A percentile compares a stretch with the other conserved stretches of the same genome.
phyloP scores from a whole-genome alignment of 2,113 vertebrate genomes.

The Narcine bancroftii region DNA sequence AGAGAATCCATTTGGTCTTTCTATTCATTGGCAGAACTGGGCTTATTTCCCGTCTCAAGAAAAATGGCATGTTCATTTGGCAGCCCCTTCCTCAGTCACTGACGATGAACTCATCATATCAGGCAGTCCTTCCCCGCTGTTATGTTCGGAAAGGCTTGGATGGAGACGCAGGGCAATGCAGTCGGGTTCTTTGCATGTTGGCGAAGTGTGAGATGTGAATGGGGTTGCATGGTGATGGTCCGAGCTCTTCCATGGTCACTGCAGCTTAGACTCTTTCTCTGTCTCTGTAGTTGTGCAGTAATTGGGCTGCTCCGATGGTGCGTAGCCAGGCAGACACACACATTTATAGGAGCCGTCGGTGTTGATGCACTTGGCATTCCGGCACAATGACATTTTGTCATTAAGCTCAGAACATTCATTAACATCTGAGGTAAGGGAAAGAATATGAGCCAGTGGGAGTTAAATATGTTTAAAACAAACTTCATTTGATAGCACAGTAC shows the following conservation, averaged over 20 bases:
- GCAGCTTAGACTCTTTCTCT: conserved; percentile 44
- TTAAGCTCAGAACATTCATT: conserved; percentile 92
- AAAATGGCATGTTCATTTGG: neutral
- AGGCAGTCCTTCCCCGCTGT: conserved; percentile 64
- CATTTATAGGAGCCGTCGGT: conserved; percentile 87
- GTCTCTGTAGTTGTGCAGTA: conserved; percentile 73
- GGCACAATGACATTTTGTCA: conserved; percentile 88
- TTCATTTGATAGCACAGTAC: neutral
- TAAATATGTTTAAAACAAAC: neutral
- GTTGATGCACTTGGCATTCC: conserved; percentile 92
- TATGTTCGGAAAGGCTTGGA: neutral
- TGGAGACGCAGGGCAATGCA: neutral
- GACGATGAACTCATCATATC: conserved; percentile 55
- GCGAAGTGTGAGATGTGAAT: conserved; percentile 69
- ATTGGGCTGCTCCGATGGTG: conserved; percentile 75
- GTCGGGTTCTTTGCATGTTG: conserved; percentile 54
- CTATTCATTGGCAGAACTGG: conserved; percentile 48
- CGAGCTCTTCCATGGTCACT: neutral
- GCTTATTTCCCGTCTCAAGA: neutral
- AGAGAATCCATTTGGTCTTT: conserved; percentile 76
- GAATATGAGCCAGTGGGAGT: neutral
- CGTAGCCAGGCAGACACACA: conserved; percentile 80
- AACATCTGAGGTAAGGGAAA: conserved; percentile 66
- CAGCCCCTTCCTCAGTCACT: neutral
- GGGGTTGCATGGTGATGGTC: conserved; percentile 38